Evolutionary conservation across 1,140 invertebrate species (phyloP).

Genomic region (Orchesella cincta): DNA sequence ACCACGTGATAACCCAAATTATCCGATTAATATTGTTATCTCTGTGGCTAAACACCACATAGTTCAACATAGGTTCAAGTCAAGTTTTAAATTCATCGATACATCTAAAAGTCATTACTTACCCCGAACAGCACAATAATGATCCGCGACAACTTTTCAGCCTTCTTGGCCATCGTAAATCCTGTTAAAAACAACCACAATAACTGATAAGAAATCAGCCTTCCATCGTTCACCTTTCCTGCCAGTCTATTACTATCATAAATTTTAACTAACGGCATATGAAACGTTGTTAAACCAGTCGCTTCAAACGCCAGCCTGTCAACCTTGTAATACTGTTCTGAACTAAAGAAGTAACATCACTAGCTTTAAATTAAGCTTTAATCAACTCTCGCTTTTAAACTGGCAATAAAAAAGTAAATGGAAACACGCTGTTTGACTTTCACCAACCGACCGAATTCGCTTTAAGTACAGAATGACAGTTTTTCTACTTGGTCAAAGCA

Average conservation of each 20-base stretch:
- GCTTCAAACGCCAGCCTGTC: constrained; percentile 38
- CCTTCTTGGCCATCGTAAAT: constrained; percentile 89
- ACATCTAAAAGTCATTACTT: too few species aligned
- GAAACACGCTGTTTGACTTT: too few species aligned
- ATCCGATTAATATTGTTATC: constrained; percentile 4
- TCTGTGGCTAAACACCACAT: constrained; percentile 6
- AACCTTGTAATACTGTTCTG: too few species aligned
- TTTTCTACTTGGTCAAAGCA: too few species aligned
- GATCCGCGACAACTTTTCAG: constrained; percentile 81
- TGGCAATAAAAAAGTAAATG: too few species aligned
- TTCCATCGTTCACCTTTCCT: too few species aligned
- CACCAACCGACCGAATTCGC: too few species aligned
- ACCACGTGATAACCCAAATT: constrained; percentile 64
- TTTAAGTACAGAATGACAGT: too few species aligned
- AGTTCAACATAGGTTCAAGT: constrained; percentile 18
- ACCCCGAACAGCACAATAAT: constrained; percentile 86
- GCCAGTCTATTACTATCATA: too few species aligned
- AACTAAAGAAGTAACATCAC: too few species aligned
- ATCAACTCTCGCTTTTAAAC: too few species aligned
- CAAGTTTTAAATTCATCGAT: constrained; percentile 34
- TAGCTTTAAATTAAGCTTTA: not conserved
- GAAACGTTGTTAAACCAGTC: constrained; percentile 46
- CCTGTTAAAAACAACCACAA: constrained; percentile 66
- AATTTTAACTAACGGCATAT: constrained; percentile 42
- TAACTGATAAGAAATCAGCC: too few species aligned